phyloP scores from a whole-genome alignment of 2,113 vertebrate species.

The Uria aalge region DNA sequence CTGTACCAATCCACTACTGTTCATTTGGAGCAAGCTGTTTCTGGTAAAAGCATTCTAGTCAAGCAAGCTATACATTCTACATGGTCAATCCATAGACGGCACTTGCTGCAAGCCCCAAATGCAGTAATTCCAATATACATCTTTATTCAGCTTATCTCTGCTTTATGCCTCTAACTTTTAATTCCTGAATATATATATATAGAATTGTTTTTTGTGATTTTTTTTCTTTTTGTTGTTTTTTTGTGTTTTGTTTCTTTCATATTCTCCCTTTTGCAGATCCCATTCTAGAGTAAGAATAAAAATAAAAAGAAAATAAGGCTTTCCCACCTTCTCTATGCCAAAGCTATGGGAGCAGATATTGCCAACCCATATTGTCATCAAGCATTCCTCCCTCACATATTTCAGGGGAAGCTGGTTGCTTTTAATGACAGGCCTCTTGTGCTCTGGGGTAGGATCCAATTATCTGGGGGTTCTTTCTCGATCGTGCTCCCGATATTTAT shows the following conservation, averaged over 20 bases:
- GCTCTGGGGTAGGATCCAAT: constrained; percentile 74
- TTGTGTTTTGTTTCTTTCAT: constrained; percentile 22
- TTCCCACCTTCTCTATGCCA: constrained; percentile 67
- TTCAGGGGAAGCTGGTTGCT: constrained; percentile 70
- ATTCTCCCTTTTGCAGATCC: constrained; percentile 65
- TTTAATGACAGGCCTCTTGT: constrained; percentile 75
- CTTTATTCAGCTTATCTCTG: constrained; percentile 58
- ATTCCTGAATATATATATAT: constrained; percentile 58
- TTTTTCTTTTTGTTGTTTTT: background rate
- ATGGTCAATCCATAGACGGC: constrained; percentile 48
- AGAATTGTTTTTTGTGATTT: constrained; percentile 15
- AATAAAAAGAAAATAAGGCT: constrained; percentile 58
- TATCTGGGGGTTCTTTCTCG: constrained; percentile 53
- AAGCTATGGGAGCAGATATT: constrained; percentile 77
- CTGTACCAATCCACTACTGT: constrained; percentile 66
- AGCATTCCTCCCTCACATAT: constrained; percentile 60
- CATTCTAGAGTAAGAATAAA: constrained; percentile 55
- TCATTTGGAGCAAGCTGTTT: constrained; percentile 68
- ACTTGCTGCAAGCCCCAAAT: constrained; percentile 68
- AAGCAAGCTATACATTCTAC: constrained; percentile 72
- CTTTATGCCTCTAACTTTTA: constrained; percentile 62
- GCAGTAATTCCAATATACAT: constrained; percentile 61
- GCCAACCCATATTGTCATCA: constrained; percentile 82
- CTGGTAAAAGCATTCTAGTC: constrained; percentile 62
- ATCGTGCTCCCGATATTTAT: constrained; percentile 70